These are phyloP conservation scores for Aphaenogaster ashmeadi DNA, from an alignment of 1,140 invertebrate genomes.

Conservation along the genomic window DNA sequence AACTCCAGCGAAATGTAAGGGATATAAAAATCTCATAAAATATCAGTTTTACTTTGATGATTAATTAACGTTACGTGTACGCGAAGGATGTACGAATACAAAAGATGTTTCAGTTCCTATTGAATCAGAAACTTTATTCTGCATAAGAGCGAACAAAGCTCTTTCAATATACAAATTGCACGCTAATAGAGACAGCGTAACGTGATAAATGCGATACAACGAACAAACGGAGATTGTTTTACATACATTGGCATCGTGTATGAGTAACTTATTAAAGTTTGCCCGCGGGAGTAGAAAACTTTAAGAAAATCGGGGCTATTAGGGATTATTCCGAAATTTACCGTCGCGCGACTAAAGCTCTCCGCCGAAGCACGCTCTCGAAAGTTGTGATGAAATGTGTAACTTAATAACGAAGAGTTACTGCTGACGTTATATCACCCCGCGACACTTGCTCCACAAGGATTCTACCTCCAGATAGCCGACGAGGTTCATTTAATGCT, in stretches of 20 bases:
- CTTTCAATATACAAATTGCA: conserved; percentile 1
- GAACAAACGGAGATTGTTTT: conserved; percentile 34
- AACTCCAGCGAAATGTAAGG: neutral
- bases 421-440: conserved; percentile 63
- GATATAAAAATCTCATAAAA: neutral
- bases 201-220: conserved; percentile 13
- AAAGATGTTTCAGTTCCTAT: neutral
- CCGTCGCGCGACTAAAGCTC: conserved; percentile 57
- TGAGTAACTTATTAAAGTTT: conserved; percentile 30
- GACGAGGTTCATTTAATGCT: conserved; percentile 71
- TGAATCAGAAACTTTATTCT: neutral
- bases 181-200: conserved; percentile 15
- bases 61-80: neutral
- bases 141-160: neutral
- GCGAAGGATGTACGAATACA: neutral
- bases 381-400: conserved; percentile 70
- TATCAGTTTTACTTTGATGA: neutral
- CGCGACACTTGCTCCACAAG: conserved; percentile 65
- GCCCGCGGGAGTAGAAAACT: conserved; percentile 43
- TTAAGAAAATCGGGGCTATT: conserved; percentile 59
- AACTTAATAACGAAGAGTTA: conserved; percentile 70
- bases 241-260: conserved; percentile 26
- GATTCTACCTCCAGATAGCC: conserved; percentile 56
- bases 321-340: conserved; percentile 64
- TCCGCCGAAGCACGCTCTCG: conserved; percentile 37